These are phyloP conservation scores for Adelphocoris suturalis DNA, from an alignment of 2,888 invertebrate genomes.

Conservation along the genomic window DNA sequence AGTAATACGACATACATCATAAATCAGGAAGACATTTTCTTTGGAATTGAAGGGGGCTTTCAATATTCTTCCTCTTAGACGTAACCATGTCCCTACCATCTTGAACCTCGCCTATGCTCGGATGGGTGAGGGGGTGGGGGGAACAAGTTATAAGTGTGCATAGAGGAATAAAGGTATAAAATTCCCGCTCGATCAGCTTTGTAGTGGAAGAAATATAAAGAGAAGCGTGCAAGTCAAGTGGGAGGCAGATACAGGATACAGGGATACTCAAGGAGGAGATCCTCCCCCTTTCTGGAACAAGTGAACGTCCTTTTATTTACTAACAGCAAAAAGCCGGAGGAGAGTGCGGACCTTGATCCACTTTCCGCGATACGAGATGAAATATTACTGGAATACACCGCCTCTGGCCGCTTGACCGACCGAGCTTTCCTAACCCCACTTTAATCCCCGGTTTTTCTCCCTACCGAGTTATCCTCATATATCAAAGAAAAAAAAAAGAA, in stretches of 20 bases:
- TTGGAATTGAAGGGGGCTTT: too few species aligned
- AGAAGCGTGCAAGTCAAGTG: not conserved
- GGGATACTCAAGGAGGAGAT: constrained; percentile 11
- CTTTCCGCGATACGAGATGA: constrained; percentile 25
- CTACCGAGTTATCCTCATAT: not conserved
- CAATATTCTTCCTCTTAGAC: too few species aligned
- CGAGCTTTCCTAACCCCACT: not conserved
- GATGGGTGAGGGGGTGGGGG: too few species aligned
- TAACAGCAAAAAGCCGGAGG: not conserved
- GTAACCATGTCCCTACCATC: too few species aligned
- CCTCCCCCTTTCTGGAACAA: not conserved
- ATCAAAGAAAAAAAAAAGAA: not conserved
- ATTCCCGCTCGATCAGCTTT: not conserved
- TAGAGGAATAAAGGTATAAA: too few species aligned
- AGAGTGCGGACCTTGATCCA: not conserved
- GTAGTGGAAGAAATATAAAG: not conserved
- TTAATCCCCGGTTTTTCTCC: not conserved
- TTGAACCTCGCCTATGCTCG: too few species aligned
- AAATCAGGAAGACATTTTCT: too few species aligned
- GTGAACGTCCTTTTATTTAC: constrained; percentile 14
- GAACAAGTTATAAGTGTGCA: too few species aligned
- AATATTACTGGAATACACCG: constrained; percentile 20
- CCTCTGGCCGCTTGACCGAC: constrained; percentile 4
- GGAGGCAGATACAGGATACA: not conserved
- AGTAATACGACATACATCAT: too few species aligned